phyloP scores from a whole-genome alignment of 2,113 vertebrate species.

The Notothenia coriiceps region DNA sequence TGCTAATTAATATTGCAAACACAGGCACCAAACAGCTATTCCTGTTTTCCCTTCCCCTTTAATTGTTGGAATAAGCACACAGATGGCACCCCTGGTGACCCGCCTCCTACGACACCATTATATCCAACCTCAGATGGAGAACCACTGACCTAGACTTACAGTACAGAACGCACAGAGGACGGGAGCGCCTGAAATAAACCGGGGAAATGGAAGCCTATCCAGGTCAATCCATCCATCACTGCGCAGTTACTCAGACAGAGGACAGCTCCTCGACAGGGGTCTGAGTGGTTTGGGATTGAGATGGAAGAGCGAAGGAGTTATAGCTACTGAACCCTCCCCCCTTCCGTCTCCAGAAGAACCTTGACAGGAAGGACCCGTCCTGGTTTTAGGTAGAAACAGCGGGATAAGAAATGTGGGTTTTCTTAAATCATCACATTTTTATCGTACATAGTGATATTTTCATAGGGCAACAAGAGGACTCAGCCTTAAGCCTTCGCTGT shows the following conservation, averaged over 20 bases:
- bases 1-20: constrained; percentile 20
- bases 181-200: constrained; percentile 67
- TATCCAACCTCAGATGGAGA: constrained; percentile 31
- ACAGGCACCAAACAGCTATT: not conserved
- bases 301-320: constrained; percentile 82
- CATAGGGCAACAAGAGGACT: not conserved
- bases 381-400: constrained; percentile 37
- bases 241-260: constrained; percentile 81
- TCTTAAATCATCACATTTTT: constrained; percentile 39
- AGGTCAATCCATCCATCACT: constrained; percentile 85
- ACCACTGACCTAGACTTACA: constrained; percentile 60
- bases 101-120: not conserved
- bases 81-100: not conserved
- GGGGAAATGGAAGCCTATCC: constrained; percentile 78
- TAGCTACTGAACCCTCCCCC: constrained; percentile 56
- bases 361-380: constrained; percentile 70
- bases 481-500: not conserved
- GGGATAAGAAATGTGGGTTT: constrained; percentile 17
- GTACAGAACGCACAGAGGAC: constrained; percentile 54
- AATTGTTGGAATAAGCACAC: not conserved
- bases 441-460: constrained; percentile 31
- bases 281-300: constrained; percentile 83
- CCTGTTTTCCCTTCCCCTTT: not conserved
- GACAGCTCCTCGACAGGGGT: constrained; percentile 81
- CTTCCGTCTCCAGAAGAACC: constrained; percentile 69